Evolutionary conservation across 2,888 invertebrate species (phyloP).

Genomic region (Andrena haemorrhoa): DNA sequence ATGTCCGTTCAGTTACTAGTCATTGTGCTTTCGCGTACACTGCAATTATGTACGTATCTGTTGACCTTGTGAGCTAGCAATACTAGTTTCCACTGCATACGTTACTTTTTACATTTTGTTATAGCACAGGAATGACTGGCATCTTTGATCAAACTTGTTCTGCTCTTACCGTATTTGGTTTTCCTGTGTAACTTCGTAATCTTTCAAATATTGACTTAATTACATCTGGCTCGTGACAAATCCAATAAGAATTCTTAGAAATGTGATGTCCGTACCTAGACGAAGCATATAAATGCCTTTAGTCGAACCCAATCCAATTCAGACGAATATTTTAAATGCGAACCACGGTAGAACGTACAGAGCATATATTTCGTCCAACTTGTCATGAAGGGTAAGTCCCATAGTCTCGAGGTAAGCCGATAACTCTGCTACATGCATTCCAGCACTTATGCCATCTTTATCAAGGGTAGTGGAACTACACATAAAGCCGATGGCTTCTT

Average conservation of each 20-base stretch:
- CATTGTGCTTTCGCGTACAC: slow-evolving; percentile 69
- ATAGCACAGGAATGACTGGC: slow-evolving; percentile 33
- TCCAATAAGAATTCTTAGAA: slow-evolving; percentile 94
- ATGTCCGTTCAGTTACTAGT: slow-evolving; percentile 8
- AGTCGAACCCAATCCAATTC: not conserved
- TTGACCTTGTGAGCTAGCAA: slow-evolving; percentile 67
- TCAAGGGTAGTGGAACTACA: slow-evolving; percentile 95
- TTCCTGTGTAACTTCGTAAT: slow-evolving; percentile 90
- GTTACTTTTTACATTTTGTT: slow-evolving; percentile 2
- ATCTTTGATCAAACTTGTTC: slow-evolving; percentile 4
- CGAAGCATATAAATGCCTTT: slow-evolving; percentile 8
- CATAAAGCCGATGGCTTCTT: slow-evolving; percentile 99
- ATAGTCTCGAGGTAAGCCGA: slow-evolving; percentile 89
- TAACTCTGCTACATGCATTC: slow-evolving; percentile 92
- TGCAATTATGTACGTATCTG: slow-evolving; percentile 19
- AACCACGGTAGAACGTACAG: slow-evolving; percentile 84
- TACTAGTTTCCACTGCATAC: slow-evolving; percentile 1
- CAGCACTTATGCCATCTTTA: slow-evolving; percentile 98
- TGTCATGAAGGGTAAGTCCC: slow-evolving; percentile 87
- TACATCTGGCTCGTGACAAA: slow-evolving; percentile 91
- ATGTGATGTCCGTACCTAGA: slow-evolving; percentile 95
- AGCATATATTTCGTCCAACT: slow-evolving; percentile 91
- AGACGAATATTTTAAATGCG: slow-evolving; percentile 15
- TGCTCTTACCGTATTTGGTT: slow-evolving; percentile 87
- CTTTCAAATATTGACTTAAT: slow-evolving; percentile 92